Base-by-base conservation (phyloP, 2,888 invertebrate species). In the Chloromyia formosa region DNA sequence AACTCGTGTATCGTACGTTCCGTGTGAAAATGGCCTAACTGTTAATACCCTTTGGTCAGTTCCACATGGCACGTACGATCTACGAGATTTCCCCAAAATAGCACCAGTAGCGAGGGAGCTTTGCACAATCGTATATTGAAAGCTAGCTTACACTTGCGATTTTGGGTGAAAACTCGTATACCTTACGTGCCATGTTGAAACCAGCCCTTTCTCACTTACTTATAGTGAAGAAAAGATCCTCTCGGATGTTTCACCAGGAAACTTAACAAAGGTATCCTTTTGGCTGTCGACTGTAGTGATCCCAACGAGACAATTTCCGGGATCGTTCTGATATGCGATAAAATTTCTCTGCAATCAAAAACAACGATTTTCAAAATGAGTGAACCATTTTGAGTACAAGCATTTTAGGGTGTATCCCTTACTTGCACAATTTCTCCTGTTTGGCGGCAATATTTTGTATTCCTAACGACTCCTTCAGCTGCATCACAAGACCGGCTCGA, bases 161-260 rank as follows among this genome's bases (percentile, higher is more conserved):
- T n/a, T n/a, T n/a, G n/a, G n/a, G n/a, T n/a, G n/a, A n/a, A n/a
- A n/a, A n/a, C n/a, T n/a, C n/a, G n/a, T n/a, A n/a, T n/a, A n/a
- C n/a, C n/a, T n/a, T n/a, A n/a, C n/a, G n/a, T n/a, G n/a, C n/a
- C n/a, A n/a, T n/a, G n/a, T n/a, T n/a, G n/a, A n/a, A n/a, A n/a
- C n/a, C n/a, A n/a, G n/a, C n/a, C n/a, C n/a, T 62, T 27, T 14
- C n/a, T 23, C 10, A 95, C 16, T 56, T 75, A 78, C 77, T 76
- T 95, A 84, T 96, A 94, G 83, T 96, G 96, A 1, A 96, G 89
- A 83, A 93, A 95, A 14, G 92, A 91, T 42, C 94, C 93, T 53
- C 92, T 86, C 0, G 92, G 91, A 83, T 95, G 94, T 78, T 92
- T 90, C 69, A 96, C 91, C 87, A 96, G 89, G 81, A 96, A 91